A percentile compares a stretch with the other conserved stretches of the same genome.
These are phyloP conservation scores for Dione juno DNA, from an alignment of 2,888 invertebrate genomes.

Conservation along the genomic window DNA sequence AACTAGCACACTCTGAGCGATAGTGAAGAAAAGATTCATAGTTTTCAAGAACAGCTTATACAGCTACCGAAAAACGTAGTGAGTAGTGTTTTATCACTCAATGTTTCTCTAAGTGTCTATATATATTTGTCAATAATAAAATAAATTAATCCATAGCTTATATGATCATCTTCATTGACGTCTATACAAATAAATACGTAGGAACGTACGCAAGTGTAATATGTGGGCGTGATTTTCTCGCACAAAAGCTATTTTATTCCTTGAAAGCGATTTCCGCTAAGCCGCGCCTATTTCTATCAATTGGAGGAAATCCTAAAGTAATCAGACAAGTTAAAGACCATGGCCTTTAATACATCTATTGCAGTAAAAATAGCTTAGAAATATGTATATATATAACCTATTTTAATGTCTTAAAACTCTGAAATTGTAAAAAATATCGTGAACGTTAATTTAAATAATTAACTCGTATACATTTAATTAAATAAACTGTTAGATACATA, in stretches of 20 bases:
- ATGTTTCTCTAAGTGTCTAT: too few species aligned
- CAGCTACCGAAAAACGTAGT: too few species aligned
- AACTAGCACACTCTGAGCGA: too few species aligned
- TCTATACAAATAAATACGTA: neutral
- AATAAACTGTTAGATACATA: too few species aligned
- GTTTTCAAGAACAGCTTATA: too few species aligned
- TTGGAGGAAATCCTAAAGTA: constrained; percentile 27
- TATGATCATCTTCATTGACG: neutral
- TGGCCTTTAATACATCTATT: constrained; percentile 4
- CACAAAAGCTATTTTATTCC: constrained; percentile 21
- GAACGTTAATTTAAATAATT: neutral
- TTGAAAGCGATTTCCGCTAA: constrained; percentile 20
- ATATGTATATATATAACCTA: neutral
- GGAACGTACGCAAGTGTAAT: neutral
- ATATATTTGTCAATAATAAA: too few species aligned
- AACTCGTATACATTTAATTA: neutral
- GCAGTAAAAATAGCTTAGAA: neutral
- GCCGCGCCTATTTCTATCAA: constrained; percentile 28
- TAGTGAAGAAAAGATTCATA: too few species aligned
- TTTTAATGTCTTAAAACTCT: neutral
- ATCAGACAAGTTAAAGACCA: constrained; percentile 28
- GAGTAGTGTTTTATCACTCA: too few species aligned
- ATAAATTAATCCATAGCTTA: too few species aligned
- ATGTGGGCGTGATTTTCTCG: neutral
- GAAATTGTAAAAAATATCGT: neutral